Base-by-base conservation (phyloP, 2,797 vertebrate genomes). In the Scleropages formosus region DNA sequence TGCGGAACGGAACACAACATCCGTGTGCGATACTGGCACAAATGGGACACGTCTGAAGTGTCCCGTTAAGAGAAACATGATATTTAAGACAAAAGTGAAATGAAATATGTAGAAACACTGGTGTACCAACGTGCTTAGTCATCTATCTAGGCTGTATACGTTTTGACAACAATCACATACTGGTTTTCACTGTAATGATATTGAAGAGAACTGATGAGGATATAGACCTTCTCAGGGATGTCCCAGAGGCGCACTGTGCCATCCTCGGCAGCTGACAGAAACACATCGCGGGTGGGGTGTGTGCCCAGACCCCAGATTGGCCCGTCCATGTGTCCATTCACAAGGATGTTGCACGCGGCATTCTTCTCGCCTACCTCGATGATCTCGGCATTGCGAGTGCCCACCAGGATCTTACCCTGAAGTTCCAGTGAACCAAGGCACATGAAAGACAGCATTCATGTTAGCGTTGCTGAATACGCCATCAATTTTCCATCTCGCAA, bases 331-430 rank as follows among this genome's bases (percentile, higher is more conserved):
- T 98, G 97, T 56, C 96, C 95, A 26, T 95, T 97, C 79, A 98
- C 96, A 80, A 98, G 82, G 84, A 98, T 95, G 84, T 95, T 98
- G 87, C 96, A 98, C 0, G 93, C 97, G 76, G 96, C 97, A 3
- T 98, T 98, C 85, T 98, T 98, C 88, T 98, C 97, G 77, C 97
- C 96, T 65, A 98, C 95, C 85, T 98, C 97, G 7, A 98, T 97
- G 77, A 98, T 98, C 91, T 98, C 97, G 0, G 96, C 94, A 65
- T 96, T 97, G 73, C 94, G 92, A 75, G 97, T 98, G 51, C 96
- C 97, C 80, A 98, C 96, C 0, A 98, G 88, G 87, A 98, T 98
- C 85, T 98, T 98, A 75, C 97, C 97, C 97, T 98, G 79, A 46
- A 79, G 76, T 78, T 4, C 0, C 15, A 1, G 13, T 8, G 24